Conservation (phyloP, 2,113 vertebrate genomes). For the Choloepus hoffmanni region DNA sequence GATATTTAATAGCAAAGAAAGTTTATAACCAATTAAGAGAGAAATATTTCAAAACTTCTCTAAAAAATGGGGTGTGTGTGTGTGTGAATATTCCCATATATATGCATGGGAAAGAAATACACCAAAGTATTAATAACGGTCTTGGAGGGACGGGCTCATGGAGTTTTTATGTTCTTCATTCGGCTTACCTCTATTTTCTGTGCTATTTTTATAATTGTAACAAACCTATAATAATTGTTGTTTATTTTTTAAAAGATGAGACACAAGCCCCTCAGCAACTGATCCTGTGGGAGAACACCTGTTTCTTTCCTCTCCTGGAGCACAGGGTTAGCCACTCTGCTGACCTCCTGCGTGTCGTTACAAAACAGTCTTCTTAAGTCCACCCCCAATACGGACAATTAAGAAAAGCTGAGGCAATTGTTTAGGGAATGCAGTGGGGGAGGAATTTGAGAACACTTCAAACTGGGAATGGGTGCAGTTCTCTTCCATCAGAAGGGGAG, state of each 20-base stretch:
- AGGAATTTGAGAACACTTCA: too few relatives aligned
- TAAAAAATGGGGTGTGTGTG: not conserved
- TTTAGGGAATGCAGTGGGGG: not conserved
- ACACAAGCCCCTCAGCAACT: not conserved
- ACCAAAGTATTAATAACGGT: not conserved
- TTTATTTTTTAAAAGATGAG: not conserved
- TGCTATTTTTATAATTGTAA: slow-evolving; percentile 30
- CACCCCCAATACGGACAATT: not conserved
- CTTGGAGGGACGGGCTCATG: not conserved
- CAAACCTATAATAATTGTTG: not conserved
- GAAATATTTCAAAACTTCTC: slow-evolving; percentile 24
- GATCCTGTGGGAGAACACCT: not conserved
- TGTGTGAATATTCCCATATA: not conserved
- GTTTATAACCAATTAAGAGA: not conserved
- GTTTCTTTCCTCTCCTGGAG: not conserved
- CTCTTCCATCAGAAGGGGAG: not conserved
- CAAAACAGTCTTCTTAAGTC: not conserved
- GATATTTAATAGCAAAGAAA: not conserved
- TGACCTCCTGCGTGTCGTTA: not conserved
- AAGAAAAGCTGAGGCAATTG: not conserved
- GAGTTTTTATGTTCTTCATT: not conserved
- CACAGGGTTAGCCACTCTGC: not conserved
- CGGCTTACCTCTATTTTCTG: slow-evolving; percentile 33
- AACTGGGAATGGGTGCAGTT: not conserved
- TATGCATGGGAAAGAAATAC: not conserved